phyloP scores from a whole-genome alignment of 2,113 vertebrate species.

The Tragelaphus buxtoni region DNA sequence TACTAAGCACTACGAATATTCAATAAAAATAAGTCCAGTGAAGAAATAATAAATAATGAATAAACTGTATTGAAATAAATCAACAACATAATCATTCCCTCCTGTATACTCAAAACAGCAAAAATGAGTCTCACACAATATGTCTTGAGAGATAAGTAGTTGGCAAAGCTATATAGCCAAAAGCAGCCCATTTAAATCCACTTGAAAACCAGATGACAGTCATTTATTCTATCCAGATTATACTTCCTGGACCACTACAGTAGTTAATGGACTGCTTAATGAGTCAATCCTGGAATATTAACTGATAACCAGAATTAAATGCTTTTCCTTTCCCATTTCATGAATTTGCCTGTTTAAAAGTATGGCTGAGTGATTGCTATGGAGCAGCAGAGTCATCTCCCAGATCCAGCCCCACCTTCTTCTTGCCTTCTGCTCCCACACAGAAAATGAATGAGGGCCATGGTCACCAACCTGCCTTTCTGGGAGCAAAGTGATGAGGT shows the following conservation, averaged over 20 bases:
- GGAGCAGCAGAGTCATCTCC: neutral
- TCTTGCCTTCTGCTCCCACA: neutral
- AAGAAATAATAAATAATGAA: constrained; percentile 8
- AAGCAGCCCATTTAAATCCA: constrained; percentile 51
- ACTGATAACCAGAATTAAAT: constrained; percentile 58
- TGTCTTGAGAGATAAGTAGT: constrained; percentile 39
- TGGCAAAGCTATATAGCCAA: constrained; percentile 30
- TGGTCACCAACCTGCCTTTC: neutral
- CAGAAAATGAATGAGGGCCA: neutral
- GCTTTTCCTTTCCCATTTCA: neutral
- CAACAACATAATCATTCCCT: constrained; percentile 27
- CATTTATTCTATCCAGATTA: constrained; percentile 54
- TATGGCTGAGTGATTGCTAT: neutral
- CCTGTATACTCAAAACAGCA: neutral
- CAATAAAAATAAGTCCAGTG: neutral
- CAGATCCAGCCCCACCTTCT: neutral
- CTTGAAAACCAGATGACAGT: constrained; percentile 53
- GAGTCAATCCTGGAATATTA: constrained; percentile 59
- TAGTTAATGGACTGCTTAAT: constrained; percentile 65
- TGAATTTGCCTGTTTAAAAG: neutral
- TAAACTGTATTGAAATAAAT: constrained; percentile 39
- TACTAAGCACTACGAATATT: neutral
- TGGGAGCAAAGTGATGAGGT: neutral
- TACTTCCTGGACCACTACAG: constrained; percentile 52
- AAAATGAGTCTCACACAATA: constrained; percentile 30